Percentiles rank a stretch among this genome's conserved stretches.
Conservation (phyloP, 1,140 invertebrate species). For the Panagrolaimus sp. region DNA sequence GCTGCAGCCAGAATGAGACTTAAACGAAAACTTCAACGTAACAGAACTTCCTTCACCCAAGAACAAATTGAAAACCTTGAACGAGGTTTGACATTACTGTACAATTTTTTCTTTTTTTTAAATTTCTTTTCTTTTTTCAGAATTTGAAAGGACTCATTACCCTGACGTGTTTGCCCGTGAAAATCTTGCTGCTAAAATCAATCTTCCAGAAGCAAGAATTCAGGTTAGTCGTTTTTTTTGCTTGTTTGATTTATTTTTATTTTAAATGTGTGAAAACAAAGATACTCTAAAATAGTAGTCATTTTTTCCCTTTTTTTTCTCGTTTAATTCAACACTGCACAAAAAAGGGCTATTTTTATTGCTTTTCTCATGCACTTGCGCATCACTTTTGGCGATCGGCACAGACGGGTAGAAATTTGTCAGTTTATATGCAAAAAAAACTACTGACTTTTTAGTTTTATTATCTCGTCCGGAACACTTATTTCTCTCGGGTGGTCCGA, state of each 20-base stretch:
- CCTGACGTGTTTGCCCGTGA: conserved; percentile 97
- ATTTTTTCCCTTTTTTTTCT: too few species aligned
- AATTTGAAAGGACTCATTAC: conserved; percentile 98
- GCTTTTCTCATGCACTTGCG: conserved; percentile 8
- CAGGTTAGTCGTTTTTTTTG: conserved; percentile 67
- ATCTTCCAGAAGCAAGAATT: conserved; percentile 96
- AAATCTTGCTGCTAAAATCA: conserved; percentile 91
- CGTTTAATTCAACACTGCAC: too few species aligned
- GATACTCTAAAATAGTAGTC: too few species aligned
- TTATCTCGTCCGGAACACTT: conserved; percentile 1
- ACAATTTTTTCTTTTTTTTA: conserved; percentile 61
- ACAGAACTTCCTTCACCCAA: conserved; percentile 96
- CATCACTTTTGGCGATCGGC: not conserved
- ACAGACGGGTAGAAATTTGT: conserved; percentile 6
- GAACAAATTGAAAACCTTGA: conserved; percentile 98
- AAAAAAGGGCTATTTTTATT: not conserved
- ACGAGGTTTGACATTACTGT: conserved; percentile 73
- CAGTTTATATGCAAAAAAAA: conserved; percentile 10
- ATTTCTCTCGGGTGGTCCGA: conserved; percentile 12
- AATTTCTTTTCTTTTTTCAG: conserved; percentile 62
- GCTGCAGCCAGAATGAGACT: conserved; percentile 67
- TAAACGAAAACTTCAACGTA: conserved; percentile 96
- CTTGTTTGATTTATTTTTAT: not conserved
- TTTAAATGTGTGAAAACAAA: too few species aligned
- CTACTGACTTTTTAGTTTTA: conserved; percentile 4